phyloP scores from a whole-genome alignment of 2,888 invertebrate genomes.

The Monopis laevigella region DNA sequence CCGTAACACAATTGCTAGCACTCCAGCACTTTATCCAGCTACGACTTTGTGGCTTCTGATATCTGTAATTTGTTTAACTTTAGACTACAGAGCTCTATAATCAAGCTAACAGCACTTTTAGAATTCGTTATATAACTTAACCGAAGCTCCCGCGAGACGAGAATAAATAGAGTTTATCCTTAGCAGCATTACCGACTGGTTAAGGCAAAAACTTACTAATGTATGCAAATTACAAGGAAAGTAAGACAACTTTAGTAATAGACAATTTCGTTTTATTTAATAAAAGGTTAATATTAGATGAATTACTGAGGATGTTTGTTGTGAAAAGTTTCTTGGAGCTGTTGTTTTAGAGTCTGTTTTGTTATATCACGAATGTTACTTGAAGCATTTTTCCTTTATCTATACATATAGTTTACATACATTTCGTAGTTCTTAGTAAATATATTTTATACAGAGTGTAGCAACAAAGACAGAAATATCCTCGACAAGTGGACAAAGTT shows the following conservation, averaged over 20 bases:
- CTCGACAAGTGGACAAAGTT: too few species aligned
- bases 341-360: too few species aligned
- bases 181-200: conserved; percentile 9
- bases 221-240: conserved; percentile 20
- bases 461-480: too few species aligned
- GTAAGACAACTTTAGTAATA: conserved; percentile 8
- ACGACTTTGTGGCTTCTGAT: conserved; percentile 9
- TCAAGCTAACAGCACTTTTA: conserved; percentile 10
- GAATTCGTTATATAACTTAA: conserved; percentile 5
- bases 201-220: conserved; percentile 20
- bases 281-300: too few species aligned
- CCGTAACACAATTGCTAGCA: not conserved
- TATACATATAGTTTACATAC: too few species aligned
- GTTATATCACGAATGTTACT: too few species aligned
- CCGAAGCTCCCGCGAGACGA: not conserved
- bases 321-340: too few species aligned
- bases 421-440: too few species aligned
- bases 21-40: not conserved
- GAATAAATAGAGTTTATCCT: conserved; percentile 5
- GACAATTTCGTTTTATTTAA: conserved; percentile 1
- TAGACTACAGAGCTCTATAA: conserved; percentile 9
- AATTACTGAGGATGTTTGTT: too few species aligned
- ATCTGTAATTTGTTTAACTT: conserved; percentile 11
- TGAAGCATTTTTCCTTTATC: too few species aligned
- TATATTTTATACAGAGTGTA: too few species aligned